Evolutionary conservation across 2,888 invertebrate genomes (phyloP).

Genomic region (Napeogenes sylphis): DNA sequence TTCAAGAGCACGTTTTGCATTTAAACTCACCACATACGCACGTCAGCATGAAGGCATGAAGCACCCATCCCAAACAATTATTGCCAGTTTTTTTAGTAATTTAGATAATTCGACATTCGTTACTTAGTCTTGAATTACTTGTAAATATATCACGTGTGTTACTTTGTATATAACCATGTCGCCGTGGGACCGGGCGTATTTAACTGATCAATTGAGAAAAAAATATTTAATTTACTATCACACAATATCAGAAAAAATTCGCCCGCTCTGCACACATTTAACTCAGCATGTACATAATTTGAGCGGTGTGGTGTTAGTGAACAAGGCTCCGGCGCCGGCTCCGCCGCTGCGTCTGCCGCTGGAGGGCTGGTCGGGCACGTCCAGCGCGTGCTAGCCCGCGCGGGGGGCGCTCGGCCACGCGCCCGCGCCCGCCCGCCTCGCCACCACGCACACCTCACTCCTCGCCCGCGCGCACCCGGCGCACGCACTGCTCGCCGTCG

Average conservation of each 20-base stretch:
- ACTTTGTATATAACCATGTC: neutral
- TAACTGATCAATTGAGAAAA: too few species aligned
- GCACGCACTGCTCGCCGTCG: conserved; percentile 56
- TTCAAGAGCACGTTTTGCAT: neutral
- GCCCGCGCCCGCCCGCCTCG: conserved; percentile 36
- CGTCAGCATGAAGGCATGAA: conserved; percentile 5
- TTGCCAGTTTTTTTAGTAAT: conserved; percentile 1
- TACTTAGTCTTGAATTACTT: neutral
- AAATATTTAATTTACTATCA: neutral
- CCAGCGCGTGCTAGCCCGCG: conserved; percentile 74
- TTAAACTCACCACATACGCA: conserved; percentile 2
- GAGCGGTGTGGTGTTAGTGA: conserved; percentile 46
- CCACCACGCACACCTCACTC: conserved; percentile 38
- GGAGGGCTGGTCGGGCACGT: conserved; percentile 75
- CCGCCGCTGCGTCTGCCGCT: conserved; percentile 78
- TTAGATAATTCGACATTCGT: neutral
- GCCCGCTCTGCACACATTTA: neutral
- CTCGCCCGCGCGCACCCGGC: conserved; percentile 53
- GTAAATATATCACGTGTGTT: conserved; percentile 2
- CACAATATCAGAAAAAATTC: too few species aligned
- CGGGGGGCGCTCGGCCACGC: conserved; percentile 53
- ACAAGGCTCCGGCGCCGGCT: conserved; percentile 80
- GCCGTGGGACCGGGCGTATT: neutral
- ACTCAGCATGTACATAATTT: conserved; percentile 8
- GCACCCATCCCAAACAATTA: neutral